Evolutionary conservation across 2,113 vertebrate species (phyloP).

Genomic region (Rhineura floridana): DNA sequence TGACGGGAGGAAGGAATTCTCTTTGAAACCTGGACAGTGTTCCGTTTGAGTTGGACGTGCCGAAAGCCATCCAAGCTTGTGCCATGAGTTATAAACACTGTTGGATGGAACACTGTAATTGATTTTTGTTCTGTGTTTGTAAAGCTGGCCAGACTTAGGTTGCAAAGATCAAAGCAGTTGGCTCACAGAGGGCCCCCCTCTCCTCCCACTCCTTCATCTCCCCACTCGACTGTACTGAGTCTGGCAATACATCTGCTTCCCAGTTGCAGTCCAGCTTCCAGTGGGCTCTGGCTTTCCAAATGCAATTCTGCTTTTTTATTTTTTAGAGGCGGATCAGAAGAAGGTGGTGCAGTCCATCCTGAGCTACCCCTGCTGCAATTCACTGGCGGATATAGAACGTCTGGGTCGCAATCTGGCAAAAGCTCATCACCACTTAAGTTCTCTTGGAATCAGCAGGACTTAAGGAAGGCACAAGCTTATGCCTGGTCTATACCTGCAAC

Average conservation of each 20-base stretch:
- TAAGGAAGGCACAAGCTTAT: background rate
- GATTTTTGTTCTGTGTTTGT: constrained; percentile 44
- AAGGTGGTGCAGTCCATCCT: background rate
- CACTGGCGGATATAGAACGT: background rate
- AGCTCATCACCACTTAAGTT: background rate
- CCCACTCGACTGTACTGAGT: background rate
- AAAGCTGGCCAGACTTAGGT: constrained; percentile 37
- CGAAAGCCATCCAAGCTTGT: background rate
- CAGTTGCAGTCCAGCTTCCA: constrained; percentile 21
- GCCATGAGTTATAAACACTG: constrained; percentile 25
- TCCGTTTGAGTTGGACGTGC: background rate
- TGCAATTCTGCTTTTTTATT: constrained; percentile 21
- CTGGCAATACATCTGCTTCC: constrained; percentile 30
- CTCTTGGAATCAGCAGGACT: background rate
- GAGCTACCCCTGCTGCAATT: background rate
- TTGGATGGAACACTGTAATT: constrained; percentile 29
- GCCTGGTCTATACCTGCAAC: background rate
- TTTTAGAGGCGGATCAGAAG: background rate
- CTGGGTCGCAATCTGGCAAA: background rate
- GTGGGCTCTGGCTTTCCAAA: constrained; percentile 34
- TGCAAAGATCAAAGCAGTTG: constrained; percentile 50
- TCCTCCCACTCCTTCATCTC: constrained; percentile 28
- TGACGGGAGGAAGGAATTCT: background rate
- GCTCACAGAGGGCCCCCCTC: constrained; percentile 13
- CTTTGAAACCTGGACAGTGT: constrained; percentile 17